Evolutionary conservation across 2,888 invertebrate genomes (phyloP).

Genomic region (Lucinisca nassula): DNA sequence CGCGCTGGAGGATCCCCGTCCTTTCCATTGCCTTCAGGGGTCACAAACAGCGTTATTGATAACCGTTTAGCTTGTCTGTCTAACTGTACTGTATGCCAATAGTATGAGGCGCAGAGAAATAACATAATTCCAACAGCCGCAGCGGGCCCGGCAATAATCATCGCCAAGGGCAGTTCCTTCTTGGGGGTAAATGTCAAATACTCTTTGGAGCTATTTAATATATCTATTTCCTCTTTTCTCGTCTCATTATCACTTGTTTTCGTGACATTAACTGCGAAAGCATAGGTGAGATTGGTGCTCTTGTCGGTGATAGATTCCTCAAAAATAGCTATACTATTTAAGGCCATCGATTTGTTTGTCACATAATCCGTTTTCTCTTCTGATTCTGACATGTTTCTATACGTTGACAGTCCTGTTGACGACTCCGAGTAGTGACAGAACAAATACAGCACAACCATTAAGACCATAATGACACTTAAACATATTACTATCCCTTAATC

Average conservation of each 20-base stretch:
- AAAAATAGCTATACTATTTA: neutral
- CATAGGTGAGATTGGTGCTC: neutral
- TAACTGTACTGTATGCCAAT: slow-evolving; percentile 81
- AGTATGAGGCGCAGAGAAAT: slow-evolving; percentile 80
- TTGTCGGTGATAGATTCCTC: neutral
- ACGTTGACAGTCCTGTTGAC: neutral
- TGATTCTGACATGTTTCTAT: neutral
- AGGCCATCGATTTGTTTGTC: neutral
- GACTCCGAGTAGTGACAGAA: neutral
- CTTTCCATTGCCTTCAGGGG: slow-evolving; percentile 61
- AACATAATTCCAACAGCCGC: slow-evolving; percentile 81
- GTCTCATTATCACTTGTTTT: slow-evolving; percentile 4
- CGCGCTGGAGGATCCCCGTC: slow-evolving; percentile 67
- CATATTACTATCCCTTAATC: neutral
- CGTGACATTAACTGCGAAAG: neutral
- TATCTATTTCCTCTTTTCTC: neutral
- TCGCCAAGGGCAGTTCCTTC: slow-evolving; percentile 77
- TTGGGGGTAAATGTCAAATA: slow-evolving; percentile 3
- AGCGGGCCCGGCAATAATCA: slow-evolving; percentile 81
- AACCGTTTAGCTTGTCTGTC: slow-evolving; percentile 79
- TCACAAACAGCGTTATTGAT: slow-evolving; percentile 47
- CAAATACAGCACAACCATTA: neutral
- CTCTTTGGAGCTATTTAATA: neutral
- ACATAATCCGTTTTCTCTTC: neutral
- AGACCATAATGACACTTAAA: neutral